Base-by-base conservation (phyloP, 2,797 vertebrate species). In the Lacerta viridis region DNA sequence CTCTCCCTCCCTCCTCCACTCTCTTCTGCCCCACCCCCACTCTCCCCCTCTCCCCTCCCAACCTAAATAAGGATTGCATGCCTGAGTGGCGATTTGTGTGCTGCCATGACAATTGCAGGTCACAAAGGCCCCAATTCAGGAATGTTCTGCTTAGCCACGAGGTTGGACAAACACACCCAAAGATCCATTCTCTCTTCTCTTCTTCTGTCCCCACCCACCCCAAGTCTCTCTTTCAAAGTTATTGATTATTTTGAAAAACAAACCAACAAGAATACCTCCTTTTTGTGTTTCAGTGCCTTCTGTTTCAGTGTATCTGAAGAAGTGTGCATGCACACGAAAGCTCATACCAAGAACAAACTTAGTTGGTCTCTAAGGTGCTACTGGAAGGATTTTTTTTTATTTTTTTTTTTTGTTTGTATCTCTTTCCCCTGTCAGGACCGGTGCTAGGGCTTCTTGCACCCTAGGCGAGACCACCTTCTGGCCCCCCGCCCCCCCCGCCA, bases 181-280 rank as follows among this genome's bases (percentile, higher is more conserved):
- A 97, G 96, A 96, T 97, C 86, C 93, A 94, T 95, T 96, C 97
- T 97, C 95, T 96, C 96, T 96, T 97, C 97, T 95, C 89, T 96
- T 97, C 97, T 50, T 29, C 41, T 46, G 11, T 13, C 50, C 50
- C 50, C 11, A 50, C 10, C 11, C 9, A 10, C 23, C 25, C 25
- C 9, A 94, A 97, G 95, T 91, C 11, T 50, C 50, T 50, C 50
- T 50, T 50, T 50, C 50, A 50, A 50, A 50, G 13, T 50, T 50
- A 50, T 50, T 50, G 50, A 50, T 13, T 87, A 5, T 77, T 93
- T 79, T n/a, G 11, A 75, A 61, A 77, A 85, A 89, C 84, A 18
- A 82, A 83, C 64, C 15, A 43, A 36, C 17, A 10, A 71, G 27
- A 4, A 84, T 23, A 72, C 23, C 3, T 2, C n/a, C 13, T 50